Evolutionary conservation across 2,797 vertebrate genomes (phyloP).

Genomic region (Tolypeutes matacus): DNA sequence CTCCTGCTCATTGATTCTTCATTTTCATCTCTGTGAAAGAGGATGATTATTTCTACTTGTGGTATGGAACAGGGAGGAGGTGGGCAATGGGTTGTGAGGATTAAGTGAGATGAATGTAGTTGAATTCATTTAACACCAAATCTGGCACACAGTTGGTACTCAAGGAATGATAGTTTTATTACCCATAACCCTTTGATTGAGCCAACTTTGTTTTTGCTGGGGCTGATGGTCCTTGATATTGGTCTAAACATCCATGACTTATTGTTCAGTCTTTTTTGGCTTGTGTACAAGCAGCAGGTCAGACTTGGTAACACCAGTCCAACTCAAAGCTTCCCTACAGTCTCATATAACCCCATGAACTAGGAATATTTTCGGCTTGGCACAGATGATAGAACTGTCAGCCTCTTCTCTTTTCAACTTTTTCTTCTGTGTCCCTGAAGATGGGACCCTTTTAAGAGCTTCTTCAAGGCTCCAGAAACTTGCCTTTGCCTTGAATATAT

Average conservation of each 20-base stretch:
- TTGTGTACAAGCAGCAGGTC: background rate
- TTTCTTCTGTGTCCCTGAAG: background rate
- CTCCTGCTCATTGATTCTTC: background rate
- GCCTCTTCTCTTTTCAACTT: background rate
- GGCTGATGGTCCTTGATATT: background rate
- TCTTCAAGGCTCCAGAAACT: background rate
- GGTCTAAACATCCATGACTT: background rate
- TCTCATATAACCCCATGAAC: background rate
- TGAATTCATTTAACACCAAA: background rate
- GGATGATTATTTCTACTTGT: background rate
- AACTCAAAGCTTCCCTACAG: background rate
- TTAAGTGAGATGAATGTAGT: background rate
- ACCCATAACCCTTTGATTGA: background rate
- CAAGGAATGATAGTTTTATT: constrained; percentile 6
- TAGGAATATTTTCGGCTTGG: background rate
- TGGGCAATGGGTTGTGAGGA: background rate
- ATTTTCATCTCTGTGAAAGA: constrained; percentile 44
- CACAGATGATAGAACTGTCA: background rate
- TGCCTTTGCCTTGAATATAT: background rate
- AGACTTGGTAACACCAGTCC: background rate
- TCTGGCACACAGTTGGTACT: background rate
- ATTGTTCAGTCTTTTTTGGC: background rate
- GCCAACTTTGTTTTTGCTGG: background rate
- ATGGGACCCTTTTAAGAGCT: background rate
- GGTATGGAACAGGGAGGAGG: background rate